Evolutionary conservation across 23 tunicate species (phyloP), one percentile per base, ranked within the genome.

Genomic region (Halocynthia aurantium): DNA sequence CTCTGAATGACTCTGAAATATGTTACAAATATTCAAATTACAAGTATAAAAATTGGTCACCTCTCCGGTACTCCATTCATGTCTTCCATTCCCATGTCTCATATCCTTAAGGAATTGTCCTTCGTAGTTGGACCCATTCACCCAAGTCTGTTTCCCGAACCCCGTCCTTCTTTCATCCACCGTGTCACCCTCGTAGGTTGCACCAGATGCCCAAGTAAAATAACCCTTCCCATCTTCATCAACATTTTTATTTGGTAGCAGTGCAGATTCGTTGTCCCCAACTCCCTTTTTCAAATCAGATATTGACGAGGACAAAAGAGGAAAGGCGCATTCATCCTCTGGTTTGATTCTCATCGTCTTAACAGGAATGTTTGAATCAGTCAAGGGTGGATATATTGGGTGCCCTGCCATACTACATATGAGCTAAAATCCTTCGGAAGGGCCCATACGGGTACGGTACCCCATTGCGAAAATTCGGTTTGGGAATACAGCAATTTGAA

Each of bases 171-270:
- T 53, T 6, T 85, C 87, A 12, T 81, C 19, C 0, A 61, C 55
- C 50, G 80, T 74, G 50, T 90, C 90, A 49, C 97, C 97, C 44
- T 71, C 80, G 72, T 90, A 90, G 8, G 20, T 9, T 13, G 90
- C 97, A n/a, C 97, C 97, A 31, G 87, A 81, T 22, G 86, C 83
- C 90, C 97, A 90, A 8, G 13, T 66, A 77, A 90, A 90, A 51
- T n/a, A 19, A 71, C 56, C 57, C 19, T 51, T 44, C 12, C 56
- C 22, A 10, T 54, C 62, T 21, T 20, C 19, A 7, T 54, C 17
- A 22, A 22, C 17, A 10, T 56, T 54, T 64, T 74, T 74, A 0
- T 19, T 50, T 10, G 54, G 44, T 31, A 31, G n/a, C 11, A 6
- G 54, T 8, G 75, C 11, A 70, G 50, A 49, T 12, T 51, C 63